These are phyloP conservation scores for Corynorhinus townsendii DNA, from an alignment of 2,113 vertebrate genomes.

Conservation along the genomic window DNA sequence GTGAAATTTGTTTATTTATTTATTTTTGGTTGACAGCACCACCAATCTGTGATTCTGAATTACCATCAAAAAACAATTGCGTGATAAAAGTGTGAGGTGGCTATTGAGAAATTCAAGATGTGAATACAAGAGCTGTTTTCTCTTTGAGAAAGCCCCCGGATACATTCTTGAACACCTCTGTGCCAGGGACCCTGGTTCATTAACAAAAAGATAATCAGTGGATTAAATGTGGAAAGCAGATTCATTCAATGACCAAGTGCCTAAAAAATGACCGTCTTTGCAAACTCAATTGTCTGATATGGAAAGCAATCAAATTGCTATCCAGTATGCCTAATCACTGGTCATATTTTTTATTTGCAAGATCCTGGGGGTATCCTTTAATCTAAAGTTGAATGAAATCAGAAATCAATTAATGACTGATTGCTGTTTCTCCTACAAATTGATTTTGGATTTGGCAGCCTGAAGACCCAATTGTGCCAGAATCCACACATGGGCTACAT, in stretches of 20 bases:
- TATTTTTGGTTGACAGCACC: not conserved
- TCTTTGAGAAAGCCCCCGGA: not conserved
- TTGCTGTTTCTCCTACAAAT: slow-evolving; percentile 72
- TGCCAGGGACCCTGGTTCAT: not conserved
- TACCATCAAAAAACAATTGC: not conserved
- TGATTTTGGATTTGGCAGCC: slow-evolving; percentile 71
- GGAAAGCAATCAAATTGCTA: not conserved
- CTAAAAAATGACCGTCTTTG: not conserved
- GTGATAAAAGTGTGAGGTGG: not conserved
- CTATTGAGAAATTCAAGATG: not conserved
- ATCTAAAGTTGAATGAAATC: slow-evolving; percentile 69
- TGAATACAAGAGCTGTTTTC: not conserved
- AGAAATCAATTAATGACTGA: slow-evolving; percentile 77
- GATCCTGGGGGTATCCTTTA: slow-evolving; percentile 41
- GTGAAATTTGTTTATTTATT: not conserved
- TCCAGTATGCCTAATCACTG: not conserved
- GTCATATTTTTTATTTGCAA: slow-evolving; percentile 47
- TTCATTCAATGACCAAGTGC: not conserved
- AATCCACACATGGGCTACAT: slow-evolving; percentile 31
- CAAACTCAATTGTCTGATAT: not conserved
- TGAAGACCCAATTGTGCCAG: slow-evolving; percentile 58
- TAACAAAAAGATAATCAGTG: not conserved
- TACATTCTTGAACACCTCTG: not conserved
- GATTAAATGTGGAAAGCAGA: not conserved
- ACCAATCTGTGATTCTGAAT: not conserved